These are phyloP conservation scores for Sebastes itinus DNA, from an alignment of 2,797 vertebrate species.

Conservation along the genomic window DNA sequence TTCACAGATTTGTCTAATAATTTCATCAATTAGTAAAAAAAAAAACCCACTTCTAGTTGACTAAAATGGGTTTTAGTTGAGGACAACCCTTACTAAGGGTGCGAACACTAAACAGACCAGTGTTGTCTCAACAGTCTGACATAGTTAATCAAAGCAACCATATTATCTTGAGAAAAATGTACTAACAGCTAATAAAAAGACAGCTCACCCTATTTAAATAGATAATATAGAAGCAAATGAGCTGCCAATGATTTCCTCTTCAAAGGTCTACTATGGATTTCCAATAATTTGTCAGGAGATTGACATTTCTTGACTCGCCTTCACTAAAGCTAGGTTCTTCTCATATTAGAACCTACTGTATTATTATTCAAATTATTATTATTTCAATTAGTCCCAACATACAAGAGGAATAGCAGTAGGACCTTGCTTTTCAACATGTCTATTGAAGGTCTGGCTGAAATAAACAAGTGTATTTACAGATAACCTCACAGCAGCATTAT, in stretches of 20 bases:
- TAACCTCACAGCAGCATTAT: neutral
- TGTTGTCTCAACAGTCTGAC: neutral
- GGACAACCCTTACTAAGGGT: neutral
- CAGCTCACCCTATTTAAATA: neutral
- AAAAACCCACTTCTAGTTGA: neutral
- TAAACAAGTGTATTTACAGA: neutral
- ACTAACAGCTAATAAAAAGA: neutral
- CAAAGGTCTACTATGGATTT: slow-evolving; percentile 22
- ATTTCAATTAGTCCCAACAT: neutral
- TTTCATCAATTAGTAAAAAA: neutral
- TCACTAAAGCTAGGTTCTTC: neutral
- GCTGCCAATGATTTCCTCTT: slow-evolving; percentile 11
- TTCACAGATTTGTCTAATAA: neutral
- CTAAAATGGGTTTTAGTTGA: neutral
- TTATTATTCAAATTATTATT: neutral
- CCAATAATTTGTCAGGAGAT: neutral
- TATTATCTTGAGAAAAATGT: neutral
- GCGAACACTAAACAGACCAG: neutral
- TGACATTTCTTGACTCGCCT: neutral
- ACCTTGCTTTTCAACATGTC: neutral
- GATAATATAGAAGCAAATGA: neutral
- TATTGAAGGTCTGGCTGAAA: slow-evolving; percentile 9
- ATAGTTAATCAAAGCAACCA: neutral
- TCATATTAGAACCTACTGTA: neutral
- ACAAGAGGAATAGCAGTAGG: neutral